phyloP scores from a whole-genome alignment of 2,113 vertebrate genomes.

The Thunnus maccoyii region DNA sequence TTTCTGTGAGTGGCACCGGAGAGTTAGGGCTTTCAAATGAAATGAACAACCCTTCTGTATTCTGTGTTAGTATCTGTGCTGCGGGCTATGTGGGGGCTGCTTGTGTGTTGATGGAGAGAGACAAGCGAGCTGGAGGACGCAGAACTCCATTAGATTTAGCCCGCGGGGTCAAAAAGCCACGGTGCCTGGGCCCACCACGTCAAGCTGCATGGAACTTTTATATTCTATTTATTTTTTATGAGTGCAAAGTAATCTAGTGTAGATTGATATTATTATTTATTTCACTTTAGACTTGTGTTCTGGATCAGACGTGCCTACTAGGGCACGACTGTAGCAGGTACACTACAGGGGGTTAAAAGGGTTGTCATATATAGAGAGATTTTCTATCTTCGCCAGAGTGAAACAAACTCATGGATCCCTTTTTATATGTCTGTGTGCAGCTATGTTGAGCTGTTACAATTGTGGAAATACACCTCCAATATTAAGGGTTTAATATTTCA shows the following conservation, averaged over 20 bases:
- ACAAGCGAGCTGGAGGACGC: conserved; percentile 59
- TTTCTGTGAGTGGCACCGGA: conserved; percentile 57
- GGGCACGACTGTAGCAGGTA: background rate
- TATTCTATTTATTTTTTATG: background rate
- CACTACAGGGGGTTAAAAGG: background rate
- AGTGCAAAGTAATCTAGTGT: background rate
- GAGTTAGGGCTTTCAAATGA: conserved; percentile 54
- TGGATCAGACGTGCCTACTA: background rate
- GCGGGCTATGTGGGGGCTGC: conserved; percentile 56
- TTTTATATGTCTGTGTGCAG: background rate
- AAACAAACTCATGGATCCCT: background rate
- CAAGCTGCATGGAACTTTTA: conserved; percentile 35
- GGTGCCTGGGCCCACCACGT: conserved; percentile 10
- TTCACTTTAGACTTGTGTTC: background rate
- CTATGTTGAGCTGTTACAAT: too few species aligned
- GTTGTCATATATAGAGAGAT: too few species aligned
- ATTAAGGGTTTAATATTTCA: too few species aligned
- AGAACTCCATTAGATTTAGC: conserved; percentile 68
- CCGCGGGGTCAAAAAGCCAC: conserved; percentile 40
- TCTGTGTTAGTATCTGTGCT: conserved; percentile 59
- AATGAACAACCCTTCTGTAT: conserved; percentile 53
- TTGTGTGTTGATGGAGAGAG: conserved; percentile 69
- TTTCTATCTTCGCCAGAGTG: background rate
- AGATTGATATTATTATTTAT: conserved; percentile 2
- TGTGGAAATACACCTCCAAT: too few species aligned